These are phyloP conservation scores for Otolemur crassicaudatus DNA, from an alignment of 2,797 vertebrate species.

Conservation along the genomic window DNA sequence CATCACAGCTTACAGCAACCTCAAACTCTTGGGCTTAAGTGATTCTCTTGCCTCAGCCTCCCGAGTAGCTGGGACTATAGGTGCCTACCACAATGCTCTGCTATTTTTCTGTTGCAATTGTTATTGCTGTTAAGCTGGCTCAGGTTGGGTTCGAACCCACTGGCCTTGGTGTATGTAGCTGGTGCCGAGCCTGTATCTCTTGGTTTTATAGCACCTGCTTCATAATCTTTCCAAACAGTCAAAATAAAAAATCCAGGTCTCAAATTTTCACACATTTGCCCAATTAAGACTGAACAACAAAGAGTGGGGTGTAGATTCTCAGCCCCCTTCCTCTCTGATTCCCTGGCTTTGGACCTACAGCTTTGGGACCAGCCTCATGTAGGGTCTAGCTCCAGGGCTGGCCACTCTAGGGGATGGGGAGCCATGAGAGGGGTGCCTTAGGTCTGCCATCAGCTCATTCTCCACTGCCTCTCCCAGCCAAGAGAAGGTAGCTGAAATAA, in stretches of 20 bases:
- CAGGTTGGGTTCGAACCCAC: too few relatives aligned
- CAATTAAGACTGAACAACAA: neutral
- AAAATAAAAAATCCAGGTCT: neutral
- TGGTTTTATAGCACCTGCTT: neutral
- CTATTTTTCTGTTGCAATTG: too few relatives aligned
- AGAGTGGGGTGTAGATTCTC: neutral
- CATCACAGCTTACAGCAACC: too few relatives aligned
- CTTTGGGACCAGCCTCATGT: neutral
- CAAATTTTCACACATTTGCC: neutral
- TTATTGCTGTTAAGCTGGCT: too few relatives aligned
- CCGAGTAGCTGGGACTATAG: too few relatives aligned
- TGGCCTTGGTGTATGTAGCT: too few relatives aligned
- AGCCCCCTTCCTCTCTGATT: neutral
- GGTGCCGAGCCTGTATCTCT: too few relatives aligned
- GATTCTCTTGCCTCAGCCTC: too few relatives aligned
- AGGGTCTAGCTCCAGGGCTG: neutral
- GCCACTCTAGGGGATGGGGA: neutral
- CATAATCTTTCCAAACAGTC: neutral
- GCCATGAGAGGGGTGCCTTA: neutral
- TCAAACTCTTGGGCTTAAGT: too few relatives aligned
- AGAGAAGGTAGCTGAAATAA: neutral
- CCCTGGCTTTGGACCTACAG: neutral
- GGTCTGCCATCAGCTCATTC: neutral
- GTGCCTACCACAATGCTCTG: too few relatives aligned
- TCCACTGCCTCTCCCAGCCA: too few relatives aligned